Conservation (phyloP, 1,140 invertebrate genomes). For the Capitella teleta region DNA sequence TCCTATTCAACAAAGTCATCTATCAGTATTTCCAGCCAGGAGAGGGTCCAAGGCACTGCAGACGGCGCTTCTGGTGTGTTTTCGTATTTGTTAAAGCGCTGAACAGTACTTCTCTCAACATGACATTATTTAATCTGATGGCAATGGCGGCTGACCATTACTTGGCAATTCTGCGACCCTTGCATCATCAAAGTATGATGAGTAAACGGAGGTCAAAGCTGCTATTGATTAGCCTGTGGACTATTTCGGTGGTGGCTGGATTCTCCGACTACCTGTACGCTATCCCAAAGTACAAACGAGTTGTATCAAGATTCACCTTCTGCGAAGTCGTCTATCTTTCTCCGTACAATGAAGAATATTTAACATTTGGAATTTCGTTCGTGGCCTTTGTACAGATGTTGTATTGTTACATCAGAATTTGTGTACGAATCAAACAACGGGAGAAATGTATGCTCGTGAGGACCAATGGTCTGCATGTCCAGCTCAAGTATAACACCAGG, state of each 20-base stretch:
- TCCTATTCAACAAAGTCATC: conserved; percentile 15
- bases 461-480: not conserved
- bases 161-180: conserved; percentile 71
- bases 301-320: not conserved
- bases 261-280: conserved; percentile 41
- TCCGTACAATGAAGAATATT: conserved; percentile 5
- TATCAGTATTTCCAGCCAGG: conserved; percentile 4
- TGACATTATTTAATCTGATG: conserved; percentile 54
- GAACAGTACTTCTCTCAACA: conserved; percentile 24
- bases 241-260: conserved; percentile 44
- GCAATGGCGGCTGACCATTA: conserved; percentile 62
- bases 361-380: not conserved
- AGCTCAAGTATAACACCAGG: not conserved
- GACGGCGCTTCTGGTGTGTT: conserved; percentile 16
- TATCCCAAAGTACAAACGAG: conserved; percentile 2
- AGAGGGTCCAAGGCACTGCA: conserved; percentile 8
- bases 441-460: not conserved
- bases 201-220: conserved; percentile 51
- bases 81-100: conserved; percentile 19
- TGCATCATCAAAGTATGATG: conserved; percentile 61
- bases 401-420: conserved; percentile 3
- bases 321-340: conserved; percentile 5
- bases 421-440: not conserved
- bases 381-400: not conserved
- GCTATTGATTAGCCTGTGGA: conserved; percentile 56